Evolutionary conservation across 35 echinoderm and acorn worm species (phyloP), one percentile per base, ranked within the genome.

Genomic region (Patiria miniata): DNA sequence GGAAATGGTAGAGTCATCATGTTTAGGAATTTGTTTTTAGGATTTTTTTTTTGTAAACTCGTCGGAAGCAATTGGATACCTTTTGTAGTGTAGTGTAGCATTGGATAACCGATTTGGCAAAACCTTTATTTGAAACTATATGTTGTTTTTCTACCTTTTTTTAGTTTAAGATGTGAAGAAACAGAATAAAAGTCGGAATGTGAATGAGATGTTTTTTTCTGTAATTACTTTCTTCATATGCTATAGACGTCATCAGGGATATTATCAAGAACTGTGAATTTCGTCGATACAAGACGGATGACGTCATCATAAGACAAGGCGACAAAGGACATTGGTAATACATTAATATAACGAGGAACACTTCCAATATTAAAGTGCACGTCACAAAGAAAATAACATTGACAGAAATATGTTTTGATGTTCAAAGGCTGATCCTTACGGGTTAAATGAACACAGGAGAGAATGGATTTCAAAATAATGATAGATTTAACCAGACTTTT

Each of bases 271-370:
- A 93, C 80, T 93, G 91, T 47, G 78, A 82, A 42, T 87, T 93
- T 55, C 85, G 79, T 21, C 37, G 61, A 83, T 88, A 88, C 44
- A 60, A 77, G 8, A 51, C 58, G 36, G 82, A 93, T 76, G 85
- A 87, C 79, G 68, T 93, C 79, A 88, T 93, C 4, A 87, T 93
- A 54, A 81, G 58, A 77, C 91, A 93, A 77, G 91, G 91, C 28
- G 91, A 93, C 1, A 69, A 42, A 53, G 91, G 91, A 19, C 77
- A 93, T 39, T 88, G 91, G 87, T 90, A 21, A 19, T 5, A 36
- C n/a, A 36, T 17, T 69, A 69, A 28, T 69, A 17, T 28, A 28
- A 23, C 33, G 61, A 18, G 3, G 33, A 18, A 7, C 61, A 36
- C n/a, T 18, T 69, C 61, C 61, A 69, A 69, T 69, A 69, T 69